Percentiles rank a stretch among this genome's conserved stretches.
These are phyloP conservation scores for Chunga burmeisteri DNA, from an alignment of 2,113 vertebrate species.

Conservation along the genomic window DNA sequence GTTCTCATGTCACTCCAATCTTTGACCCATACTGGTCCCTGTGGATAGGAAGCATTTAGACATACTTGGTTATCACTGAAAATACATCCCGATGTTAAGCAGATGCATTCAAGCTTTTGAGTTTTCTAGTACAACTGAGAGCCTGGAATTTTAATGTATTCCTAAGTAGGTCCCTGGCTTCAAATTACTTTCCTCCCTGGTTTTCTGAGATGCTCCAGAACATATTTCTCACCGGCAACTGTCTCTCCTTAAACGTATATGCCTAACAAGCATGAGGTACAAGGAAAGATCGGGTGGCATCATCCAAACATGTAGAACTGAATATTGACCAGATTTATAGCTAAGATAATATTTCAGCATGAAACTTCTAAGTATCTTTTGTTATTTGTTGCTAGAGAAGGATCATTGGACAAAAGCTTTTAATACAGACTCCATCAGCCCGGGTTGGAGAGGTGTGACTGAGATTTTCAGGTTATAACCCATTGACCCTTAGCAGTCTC, in stretches of 20 bases:
- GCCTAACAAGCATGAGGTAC: not conserved
- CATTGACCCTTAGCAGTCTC: not conserved
- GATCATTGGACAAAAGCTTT: not conserved
- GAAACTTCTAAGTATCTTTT: not conserved
- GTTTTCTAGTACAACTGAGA: not conserved
- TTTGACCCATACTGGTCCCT: not conserved
- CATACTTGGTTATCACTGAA: not conserved
- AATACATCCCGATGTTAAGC: not conserved
- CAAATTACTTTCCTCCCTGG: not conserved
- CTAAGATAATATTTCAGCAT: not conserved
- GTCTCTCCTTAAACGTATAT: not conserved
- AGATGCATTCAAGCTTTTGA: not conserved
- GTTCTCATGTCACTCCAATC: not conserved
- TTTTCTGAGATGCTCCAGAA: not conserved
- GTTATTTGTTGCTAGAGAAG: not conserved
- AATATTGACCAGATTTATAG: not conserved
- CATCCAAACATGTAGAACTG: not conserved
- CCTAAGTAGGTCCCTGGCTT: not conserved
- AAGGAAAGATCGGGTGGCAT: not conserved
- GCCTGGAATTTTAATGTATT: not conserved
- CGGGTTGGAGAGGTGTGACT: not conserved
- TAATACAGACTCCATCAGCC: not conserved
- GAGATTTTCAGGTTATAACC: not conserved
- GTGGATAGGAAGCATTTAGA: not conserved
- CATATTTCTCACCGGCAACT: not conserved